Evolutionary conservation across 2,797 vertebrate species (phyloP), one percentile per base, ranked within the genome.

Genomic region (Crocidura indochinensis): DNA sequence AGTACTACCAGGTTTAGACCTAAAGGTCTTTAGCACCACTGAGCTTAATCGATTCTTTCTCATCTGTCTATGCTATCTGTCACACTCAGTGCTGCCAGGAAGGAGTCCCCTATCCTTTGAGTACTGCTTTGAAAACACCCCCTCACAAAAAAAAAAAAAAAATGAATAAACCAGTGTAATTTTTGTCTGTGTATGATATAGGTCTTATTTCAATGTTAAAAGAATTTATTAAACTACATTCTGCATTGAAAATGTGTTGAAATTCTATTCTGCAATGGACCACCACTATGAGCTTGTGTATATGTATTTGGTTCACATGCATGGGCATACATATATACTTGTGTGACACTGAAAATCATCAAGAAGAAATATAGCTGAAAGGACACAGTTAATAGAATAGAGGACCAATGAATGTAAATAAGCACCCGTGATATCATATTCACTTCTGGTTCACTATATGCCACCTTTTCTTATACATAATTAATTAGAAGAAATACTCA

Each of bases 221-320:
- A 60, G 56, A 82, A 75, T 56, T 81, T 78, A 69, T 44, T 62
- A 82, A 88, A 90, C 80, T 56, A 74, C 26, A 92, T 92, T 81
- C 17, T 71, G 27, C 90, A 86, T 17, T 93, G 26, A 93, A 83
- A 84, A 56, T 79, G 72, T 76, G 5, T 9, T 60, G 56, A 85
- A 87, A 9, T 77, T 72, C 84, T 7, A 81, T 17, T 46, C 51
- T 81, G 15, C 20, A 94, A 64, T 0, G 86, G 67, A 68, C 19
- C 10, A 71, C n/a, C 89, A 31, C 46, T 73, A 5, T 67, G 2
- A 20, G 24, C 9, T 15, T 31, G 2, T 20, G 64, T n/a, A 65
- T 10, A 74, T 65, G 86, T 38, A 38, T 17, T 53, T 72, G 73
- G 27, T 64, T 24, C 46, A 74, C 38, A 67, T 38, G 56, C 53